Base-by-base conservation (phyloP, 1,140 invertebrate species). In the Calycopis cecrops region DNA sequence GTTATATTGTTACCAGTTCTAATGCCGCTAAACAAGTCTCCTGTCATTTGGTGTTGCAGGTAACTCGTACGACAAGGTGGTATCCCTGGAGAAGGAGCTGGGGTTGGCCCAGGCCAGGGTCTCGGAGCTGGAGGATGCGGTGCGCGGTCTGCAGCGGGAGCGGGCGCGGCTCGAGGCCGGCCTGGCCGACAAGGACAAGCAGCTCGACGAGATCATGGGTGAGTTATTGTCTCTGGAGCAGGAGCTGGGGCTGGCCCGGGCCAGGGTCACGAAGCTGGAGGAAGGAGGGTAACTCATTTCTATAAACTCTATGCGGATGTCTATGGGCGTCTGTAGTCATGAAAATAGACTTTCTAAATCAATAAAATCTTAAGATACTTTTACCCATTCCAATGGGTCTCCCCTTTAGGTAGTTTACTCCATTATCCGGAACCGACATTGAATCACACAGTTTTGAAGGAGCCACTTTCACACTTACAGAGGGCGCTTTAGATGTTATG, bases 141-240 rank as follows among this genome's bases (percentile, higher is more conserved):
- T 88, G 3, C 57, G 82, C 0, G 82, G 69, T 38, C 61, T 83
- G 35, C 71, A 82, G 49, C 49, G 50, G n/a, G 76, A 79, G n/a
- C 76, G 75, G 14, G 71, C 69, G 1, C 53, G 77, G 14, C 88
- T 91, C 35, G 65, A 91, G 10, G 79, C 88, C 11, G 73, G 78
- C 28, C 57, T 88, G 0, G 73, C 68, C 0, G 77, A 79, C 40
- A 79, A 73, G 55, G 72, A 80, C 17, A 71, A 76, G 11, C 76
- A 81, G 52, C 49, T 79, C 0, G 75, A 85, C 51, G 77, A 85
- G 16, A 57, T 82, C 11, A 63, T 80, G 53, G 78, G 78, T 81
- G 38, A 66, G 71, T 44, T 2, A 35, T 34, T 7, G 11, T 76
- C 78, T 12, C 52, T 84, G 8, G 83, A 86, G 55, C 70, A 79